Evolutionary conservation across 1,140 invertebrate species (phyloP).

Genomic region (Mercenaria mercenaria): DNA sequence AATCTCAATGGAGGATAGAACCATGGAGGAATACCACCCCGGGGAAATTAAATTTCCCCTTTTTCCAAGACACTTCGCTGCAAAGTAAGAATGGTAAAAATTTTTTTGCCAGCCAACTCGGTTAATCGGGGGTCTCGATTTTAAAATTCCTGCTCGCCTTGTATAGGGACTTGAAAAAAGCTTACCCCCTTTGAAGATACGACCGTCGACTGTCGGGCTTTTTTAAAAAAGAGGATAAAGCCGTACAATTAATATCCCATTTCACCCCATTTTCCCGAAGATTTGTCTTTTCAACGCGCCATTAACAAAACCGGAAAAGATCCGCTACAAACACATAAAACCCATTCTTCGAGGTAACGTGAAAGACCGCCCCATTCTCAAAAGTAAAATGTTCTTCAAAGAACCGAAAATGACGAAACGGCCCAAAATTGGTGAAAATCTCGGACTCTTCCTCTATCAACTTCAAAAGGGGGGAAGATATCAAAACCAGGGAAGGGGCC

Average conservation of each 20-base stretch:
- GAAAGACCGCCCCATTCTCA: not conserved
- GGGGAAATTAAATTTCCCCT: not conserved
- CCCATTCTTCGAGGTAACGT: conserved; percentile 28
- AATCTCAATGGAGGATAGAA: not conserved
- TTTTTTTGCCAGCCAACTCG: not conserved
- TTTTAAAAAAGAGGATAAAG: not conserved
- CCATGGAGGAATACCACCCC: not conserved
- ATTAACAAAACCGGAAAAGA: not conserved
- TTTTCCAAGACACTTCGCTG: not conserved
- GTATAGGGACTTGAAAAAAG: conserved; percentile 55
- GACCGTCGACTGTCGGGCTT: not conserved
- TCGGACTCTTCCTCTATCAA: not conserved
- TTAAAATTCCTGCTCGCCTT: conserved; percentile 35
- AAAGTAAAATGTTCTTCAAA: conserved; percentile 43
- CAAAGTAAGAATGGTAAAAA: not conserved
- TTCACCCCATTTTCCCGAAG: conserved; percentile 35
- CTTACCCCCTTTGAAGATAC: not conserved
- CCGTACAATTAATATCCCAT: conserved; percentile 6
- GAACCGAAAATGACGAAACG: not conserved
- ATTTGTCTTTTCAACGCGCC: conserved; percentile 26
- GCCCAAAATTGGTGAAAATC: conserved; percentile 14
- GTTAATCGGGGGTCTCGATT: conserved; percentile 9
- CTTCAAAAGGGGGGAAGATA: conserved; percentile 3
- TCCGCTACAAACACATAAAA: conserved; percentile 66
- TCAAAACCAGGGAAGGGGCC: conserved; percentile 57